A percentile compares a stretch with the other conserved stretches of the same genome.
Evolutionary conservation across 2,113 vertebrate species (phyloP).

Genomic region (Symphodus melops): DNA sequence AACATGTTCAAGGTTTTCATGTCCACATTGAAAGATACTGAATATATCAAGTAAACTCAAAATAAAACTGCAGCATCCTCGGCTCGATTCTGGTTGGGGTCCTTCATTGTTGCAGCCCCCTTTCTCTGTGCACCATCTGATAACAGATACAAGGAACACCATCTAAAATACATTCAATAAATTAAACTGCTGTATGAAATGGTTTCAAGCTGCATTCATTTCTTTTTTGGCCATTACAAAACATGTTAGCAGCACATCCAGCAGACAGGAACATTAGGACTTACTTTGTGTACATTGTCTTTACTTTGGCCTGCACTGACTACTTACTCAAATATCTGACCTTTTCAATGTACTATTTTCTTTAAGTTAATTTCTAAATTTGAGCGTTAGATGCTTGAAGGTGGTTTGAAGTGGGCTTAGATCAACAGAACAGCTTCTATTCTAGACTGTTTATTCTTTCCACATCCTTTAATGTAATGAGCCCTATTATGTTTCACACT

Average conservation of each 20-base stretch:
- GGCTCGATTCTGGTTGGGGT: background rate
- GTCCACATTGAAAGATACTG: background rate
- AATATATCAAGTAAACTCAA: background rate
- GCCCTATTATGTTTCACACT: too few relatives aligned
- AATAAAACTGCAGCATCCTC: too few relatives aligned
- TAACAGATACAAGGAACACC: too few relatives aligned
- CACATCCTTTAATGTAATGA: too few relatives aligned
- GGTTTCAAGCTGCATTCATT: too few relatives aligned
- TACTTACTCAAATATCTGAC: background rate
- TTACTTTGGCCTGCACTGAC: background rate
- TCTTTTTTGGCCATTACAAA: too few relatives aligned
- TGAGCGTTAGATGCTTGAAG: background rate
- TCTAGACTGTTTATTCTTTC: too few relatives aligned
- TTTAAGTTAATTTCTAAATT: background rate
- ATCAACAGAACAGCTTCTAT: background rate
- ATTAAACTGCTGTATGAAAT: too few relatives aligned
- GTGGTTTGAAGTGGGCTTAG: background rate
- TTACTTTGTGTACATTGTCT: background rate
- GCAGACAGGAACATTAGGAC: too few relatives aligned
- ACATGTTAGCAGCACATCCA: too few relatives aligned
- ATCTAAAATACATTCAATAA: too few relatives aligned
- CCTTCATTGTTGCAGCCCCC: background rate
- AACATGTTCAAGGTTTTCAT: constrained; percentile 2
- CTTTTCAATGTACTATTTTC: background rate
- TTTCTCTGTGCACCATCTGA: background rate